Percentiles rank a stretch among this genome's conserved stretches.
Evolutionary conservation across 30 jellyfish, hydroid and myxozoan species (phyloP).

Genomic region (Chrysaora quinquecirrha): DNA sequence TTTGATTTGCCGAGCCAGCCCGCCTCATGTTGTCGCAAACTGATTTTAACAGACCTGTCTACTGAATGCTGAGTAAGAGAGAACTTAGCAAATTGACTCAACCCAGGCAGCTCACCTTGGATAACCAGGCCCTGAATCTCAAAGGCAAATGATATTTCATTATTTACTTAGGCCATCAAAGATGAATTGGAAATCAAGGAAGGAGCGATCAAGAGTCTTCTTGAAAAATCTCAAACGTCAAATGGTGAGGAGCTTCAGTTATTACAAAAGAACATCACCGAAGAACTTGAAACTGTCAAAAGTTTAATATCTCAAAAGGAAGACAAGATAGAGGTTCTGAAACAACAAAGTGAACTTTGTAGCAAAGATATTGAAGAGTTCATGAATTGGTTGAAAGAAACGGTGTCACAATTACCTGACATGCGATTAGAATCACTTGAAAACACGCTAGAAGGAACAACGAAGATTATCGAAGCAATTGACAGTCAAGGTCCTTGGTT

Average conservation of each 20-base stretch:
- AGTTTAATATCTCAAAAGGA: slow-evolving; percentile 14
- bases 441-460: slow-evolving; percentile 12
- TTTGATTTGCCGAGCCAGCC: too few relatives aligned
- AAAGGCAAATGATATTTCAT: too few relatives aligned
- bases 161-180: slow-evolving; percentile 54
- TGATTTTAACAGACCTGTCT: too few relatives aligned
- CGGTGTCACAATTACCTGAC: slow-evolving; percentile 48
- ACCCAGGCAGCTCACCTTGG: too few relatives aligned
- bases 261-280: slow-evolving; percentile 10
- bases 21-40: too few relatives aligned
- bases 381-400: slow-evolving; percentile 38
- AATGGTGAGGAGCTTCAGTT: not conserved
- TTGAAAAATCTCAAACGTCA: not conserved
- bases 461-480: not conserved
- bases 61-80: too few relatives aligned
- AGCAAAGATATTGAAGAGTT: slow-evolving; percentile 15
- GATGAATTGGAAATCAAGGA: slow-evolving; percentile 54
- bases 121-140: too few relatives aligned
- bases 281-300: not conserved
- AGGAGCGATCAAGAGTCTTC: slow-evolving; percentile 20
- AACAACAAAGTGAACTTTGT: not conserved
- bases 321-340: slow-evolving; percentile 4
- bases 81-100: too few relatives aligned
- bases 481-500: slow-evolving; percentile 31
- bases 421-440: slow-evolving; percentile 38